phyloP scores from a whole-genome alignment of 2,888 invertebrate species.

The Erannis defoliaria region DNA sequence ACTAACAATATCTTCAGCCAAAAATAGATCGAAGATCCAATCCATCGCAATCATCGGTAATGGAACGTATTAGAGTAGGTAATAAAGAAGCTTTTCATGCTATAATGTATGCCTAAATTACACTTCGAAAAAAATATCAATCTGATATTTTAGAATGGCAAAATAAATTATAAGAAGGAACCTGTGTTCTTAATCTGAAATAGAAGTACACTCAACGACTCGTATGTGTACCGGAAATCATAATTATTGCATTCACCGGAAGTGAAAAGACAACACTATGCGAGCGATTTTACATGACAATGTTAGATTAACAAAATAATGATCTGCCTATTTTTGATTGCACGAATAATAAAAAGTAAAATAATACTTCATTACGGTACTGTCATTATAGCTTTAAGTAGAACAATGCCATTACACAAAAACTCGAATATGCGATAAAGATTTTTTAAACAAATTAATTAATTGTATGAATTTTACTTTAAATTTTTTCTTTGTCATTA shows the following conservation, averaged over 20 bases:
- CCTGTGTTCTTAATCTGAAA: background rate
- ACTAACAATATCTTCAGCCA: background rate
- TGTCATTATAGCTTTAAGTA: background rate
- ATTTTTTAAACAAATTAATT: too few relatives aligned
- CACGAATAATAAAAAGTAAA: background rate
- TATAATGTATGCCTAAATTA: background rate
- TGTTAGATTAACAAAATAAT: background rate
- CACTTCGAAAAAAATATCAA: background rate
- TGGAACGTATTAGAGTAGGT: slow-evolving; percentile 1
- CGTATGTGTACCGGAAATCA: slow-evolving; percentile 23
- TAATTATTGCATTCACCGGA: slow-evolving; percentile 31
- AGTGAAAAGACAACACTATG: slow-evolving; percentile 16
- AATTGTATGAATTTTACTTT: background rate
- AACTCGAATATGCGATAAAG: too few relatives aligned
- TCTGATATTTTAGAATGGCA: background rate
- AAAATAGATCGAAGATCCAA: slow-evolving; percentile 1
- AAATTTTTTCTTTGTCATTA: background rate
- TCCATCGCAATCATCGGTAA: slow-evolving; percentile 3
- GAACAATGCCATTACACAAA: too few relatives aligned
- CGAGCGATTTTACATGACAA: background rate
- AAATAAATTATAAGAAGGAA: slow-evolving; percentile 1
- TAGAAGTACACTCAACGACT: background rate
- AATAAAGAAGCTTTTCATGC: background rate
- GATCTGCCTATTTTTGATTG: background rate
- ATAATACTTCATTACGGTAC: background rate